Evolutionary conservation across 1,140 invertebrate species (phyloP).

Genomic region (Rhyzopertha dominica): DNA sequence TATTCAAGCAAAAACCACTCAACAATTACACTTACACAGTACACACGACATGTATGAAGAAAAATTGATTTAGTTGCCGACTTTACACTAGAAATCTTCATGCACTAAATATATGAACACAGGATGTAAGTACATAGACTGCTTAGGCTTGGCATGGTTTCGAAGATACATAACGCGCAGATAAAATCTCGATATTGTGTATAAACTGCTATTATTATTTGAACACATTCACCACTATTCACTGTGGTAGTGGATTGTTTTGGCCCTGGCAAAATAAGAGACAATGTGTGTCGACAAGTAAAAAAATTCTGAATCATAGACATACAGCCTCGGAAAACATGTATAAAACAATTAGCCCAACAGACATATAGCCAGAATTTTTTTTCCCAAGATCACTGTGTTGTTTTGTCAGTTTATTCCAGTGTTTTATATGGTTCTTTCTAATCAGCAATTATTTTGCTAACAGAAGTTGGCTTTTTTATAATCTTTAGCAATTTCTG

Average conservation of each 20-base stretch:
- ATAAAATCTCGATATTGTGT: constrained; percentile 18
- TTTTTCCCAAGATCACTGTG: constrained; percentile 24
- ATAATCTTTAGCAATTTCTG: no score
- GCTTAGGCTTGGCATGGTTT: not conserved
- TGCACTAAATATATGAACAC: constrained; percentile 9
- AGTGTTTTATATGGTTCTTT: constrained; percentile 5
- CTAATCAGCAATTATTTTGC: constrained; percentile 7
- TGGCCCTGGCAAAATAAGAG: constrained; percentile 34
- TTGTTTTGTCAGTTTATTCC: constrained; percentile 6
- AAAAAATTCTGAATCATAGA: no score
- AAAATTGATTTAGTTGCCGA: no score
- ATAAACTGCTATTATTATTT: constrained; percentile 30
- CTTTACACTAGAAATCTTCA: constrained; percentile 2
- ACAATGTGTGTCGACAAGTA: no score
- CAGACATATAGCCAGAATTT: constrained; percentile 15
- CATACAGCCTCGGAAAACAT: no score
- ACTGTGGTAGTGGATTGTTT: constrained; percentile 34
- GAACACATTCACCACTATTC: constrained; percentile 40
- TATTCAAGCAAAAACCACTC: no score
- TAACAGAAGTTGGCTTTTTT: no score
- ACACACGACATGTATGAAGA: no score
- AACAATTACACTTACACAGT: no score
- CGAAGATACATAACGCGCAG: constrained; percentile 3
- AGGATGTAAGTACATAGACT: constrained; percentile 15
- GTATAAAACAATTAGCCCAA: no score